Percentiles rank a stretch among this genome's conserved stretches.
phyloP scores from a whole-genome alignment of 2,888 invertebrate genomes.

The Drosophila borborema region DNA sequence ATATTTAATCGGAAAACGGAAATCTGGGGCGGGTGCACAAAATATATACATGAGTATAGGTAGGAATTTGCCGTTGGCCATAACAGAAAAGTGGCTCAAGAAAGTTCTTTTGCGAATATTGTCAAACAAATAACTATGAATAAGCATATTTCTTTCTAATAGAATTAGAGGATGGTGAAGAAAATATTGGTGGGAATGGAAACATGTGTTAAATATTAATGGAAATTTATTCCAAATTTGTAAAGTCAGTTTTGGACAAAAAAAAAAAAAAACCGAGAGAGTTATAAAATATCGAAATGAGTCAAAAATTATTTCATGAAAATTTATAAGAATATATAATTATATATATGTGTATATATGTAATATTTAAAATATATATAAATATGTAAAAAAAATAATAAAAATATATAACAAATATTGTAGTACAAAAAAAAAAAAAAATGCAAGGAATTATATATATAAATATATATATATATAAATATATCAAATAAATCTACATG shows the following conservation, averaged over 20 bases:
- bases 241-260: too few species aligned
- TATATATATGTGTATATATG: too few species aligned
- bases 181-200: neutral
- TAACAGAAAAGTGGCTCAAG: slow-evolving; percentile 4
- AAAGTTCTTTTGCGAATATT: slow-evolving; percentile 9
- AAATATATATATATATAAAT: too few species aligned
- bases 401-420: too few species aligned
- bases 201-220: neutral
- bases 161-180: neutral
- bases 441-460: too few species aligned
- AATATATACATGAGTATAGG: slow-evolving; percentile 15
- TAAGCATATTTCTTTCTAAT: slow-evolving; percentile 5
- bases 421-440: too few species aligned
- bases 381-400: too few species aligned
- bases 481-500: too few species aligned
- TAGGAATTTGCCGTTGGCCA: slow-evolving; percentile 7
- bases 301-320: too few species aligned
- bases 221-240: neutral
- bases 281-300: neutral
- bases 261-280: neutral
- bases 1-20: slow-evolving; percentile 37
- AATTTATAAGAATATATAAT: too few species aligned
- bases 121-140: slow-evolving; percentile 14
- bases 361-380: too few species aligned
- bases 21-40: slow-evolving; percentile 7